These are phyloP conservation scores for Yponomeuta malinellus DNA, from an alignment of 2,888 invertebrate species.

Conservation along the genomic window DNA sequence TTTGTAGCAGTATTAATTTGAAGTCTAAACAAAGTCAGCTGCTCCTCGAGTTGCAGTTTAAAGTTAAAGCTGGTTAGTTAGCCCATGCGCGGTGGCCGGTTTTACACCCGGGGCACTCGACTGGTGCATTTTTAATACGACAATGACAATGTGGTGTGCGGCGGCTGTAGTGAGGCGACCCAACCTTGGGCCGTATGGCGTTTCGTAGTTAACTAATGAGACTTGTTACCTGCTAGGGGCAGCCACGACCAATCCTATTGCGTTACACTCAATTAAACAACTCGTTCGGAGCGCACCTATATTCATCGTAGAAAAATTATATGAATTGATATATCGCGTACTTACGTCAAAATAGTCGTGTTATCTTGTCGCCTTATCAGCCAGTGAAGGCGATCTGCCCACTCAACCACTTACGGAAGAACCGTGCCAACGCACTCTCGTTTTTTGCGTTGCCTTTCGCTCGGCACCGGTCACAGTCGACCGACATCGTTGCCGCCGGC, in stretches of 20 bases:
- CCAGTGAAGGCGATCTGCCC: constrained; percentile 40
- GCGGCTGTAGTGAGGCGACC: constrained; percentile 22
- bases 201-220: constrained; percentile 37
- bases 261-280: background rate
- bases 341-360: constrained; percentile 7
- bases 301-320: background rate
- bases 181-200: constrained; percentile 35
- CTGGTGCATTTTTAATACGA: constrained; percentile 29
- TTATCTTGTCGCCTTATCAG: constrained; percentile 47
- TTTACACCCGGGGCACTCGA: constrained; percentile 13
- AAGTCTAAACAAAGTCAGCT: background rate
- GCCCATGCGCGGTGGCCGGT: background rate
- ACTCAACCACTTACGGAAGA: constrained; percentile 63
- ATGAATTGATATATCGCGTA: constrained; percentile 38
- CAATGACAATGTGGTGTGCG: constrained; percentile 10
- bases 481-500: constrained; percentile 45
- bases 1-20: background rate
- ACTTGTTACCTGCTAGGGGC: constrained; percentile 28
- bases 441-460: constrained; percentile 65
- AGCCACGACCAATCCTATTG: constrained; percentile 24
- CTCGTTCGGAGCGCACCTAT: background rate
- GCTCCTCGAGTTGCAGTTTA: background rate
- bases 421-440: constrained; percentile 63
- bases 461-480: constrained; percentile 49
- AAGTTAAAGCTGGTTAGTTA: background rate